These are phyloP conservation scores for Sebastes taczanowskii DNA, from an alignment of 2,797 vertebrate genomes.

Conservation along the genomic window DNA sequence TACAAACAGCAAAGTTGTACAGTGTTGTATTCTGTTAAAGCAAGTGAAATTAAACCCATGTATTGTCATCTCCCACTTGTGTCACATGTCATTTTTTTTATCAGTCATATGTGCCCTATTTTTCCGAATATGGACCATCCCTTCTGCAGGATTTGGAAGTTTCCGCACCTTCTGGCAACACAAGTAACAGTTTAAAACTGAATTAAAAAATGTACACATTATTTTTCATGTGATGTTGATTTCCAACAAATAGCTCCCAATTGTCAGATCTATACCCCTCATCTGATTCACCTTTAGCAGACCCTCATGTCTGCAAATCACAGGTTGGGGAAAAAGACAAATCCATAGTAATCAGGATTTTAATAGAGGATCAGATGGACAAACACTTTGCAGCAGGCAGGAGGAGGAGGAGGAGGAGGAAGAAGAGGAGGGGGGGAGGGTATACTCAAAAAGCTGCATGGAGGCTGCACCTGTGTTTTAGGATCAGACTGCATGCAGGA, in stretches of 20 bases:
- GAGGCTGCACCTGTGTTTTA: slow-evolving; percentile 79
- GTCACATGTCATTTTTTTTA: background rate
- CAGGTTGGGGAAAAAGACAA: slow-evolving; percentile 60
- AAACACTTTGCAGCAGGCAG: slow-evolving; percentile 55
- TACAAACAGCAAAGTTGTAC: background rate
- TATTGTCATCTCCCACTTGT: background rate
- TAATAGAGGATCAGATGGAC: slow-evolving; percentile 72
- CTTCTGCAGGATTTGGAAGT: background rate
- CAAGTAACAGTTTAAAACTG: background rate
- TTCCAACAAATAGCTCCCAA: background rate
- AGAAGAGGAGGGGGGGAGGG: background rate
- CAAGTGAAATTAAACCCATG: background rate
- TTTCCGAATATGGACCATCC: background rate
- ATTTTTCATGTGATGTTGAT: background rate
- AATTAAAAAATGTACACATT: background rate
- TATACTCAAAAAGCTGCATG: slow-evolving; percentile 31
- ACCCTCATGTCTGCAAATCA: slow-evolving; percentile 36
- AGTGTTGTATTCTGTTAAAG: background rate
- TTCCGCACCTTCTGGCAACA: background rate
- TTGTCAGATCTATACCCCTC: background rate
- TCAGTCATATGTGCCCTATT: too few relatives aligned
- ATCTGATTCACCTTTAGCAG: slow-evolving; percentile 12
- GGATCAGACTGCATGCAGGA: slow-evolving; percentile 72
- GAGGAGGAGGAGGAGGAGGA: background rate
- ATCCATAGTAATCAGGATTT: slow-evolving; percentile 75